Base-by-base conservation (phyloP, 2,113 vertebrate species). In the Onychostruthus taczanowskii region DNA sequence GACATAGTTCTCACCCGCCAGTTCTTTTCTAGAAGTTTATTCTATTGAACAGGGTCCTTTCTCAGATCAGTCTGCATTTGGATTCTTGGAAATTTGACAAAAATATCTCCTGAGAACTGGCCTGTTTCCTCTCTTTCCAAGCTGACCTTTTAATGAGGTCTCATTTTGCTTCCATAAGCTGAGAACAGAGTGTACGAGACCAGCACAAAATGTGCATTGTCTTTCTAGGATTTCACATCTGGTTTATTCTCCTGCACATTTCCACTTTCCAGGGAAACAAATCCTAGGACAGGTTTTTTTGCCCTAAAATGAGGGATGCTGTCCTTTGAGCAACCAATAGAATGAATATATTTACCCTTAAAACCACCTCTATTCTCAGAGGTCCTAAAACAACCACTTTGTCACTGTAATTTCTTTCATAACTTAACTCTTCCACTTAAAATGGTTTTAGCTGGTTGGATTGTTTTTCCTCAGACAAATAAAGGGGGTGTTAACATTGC, bases 101-200 rank as follows among this genome's bases (percentile, higher is more conserved):
- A 97, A 95, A 93, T 49, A 26, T 86, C 90, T 94, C 94, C 75
- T 94, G 94, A 95, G 95, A 96, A 90, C 87, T 92, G 92, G 90
- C 75, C 39, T 67, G 43, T 81, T 93, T 96, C 90, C 83, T 92
- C 63, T 83, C 47, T 91, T 91, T 95, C 85, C 83, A 67, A 79
- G 67, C 50, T 94, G 93, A 96, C 93, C 90, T 90, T 88, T 93
- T 96, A 90, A 94, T 56, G 35, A 94, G 84, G 87, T 80, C 79
- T 94, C 82, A 39, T 91, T 93, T 91, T 83, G 21, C 78, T 67
- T 90, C 82, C 68, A 92, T 93, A 90, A 90, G 72, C 90, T 94
- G 68, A 92, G 94, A 83, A 96, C 90, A 80, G 72, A 67, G 59
- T 56, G 92, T 94, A 91, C 14, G 0, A 77, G 27, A 74, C 26